Evolutionary conservation across 2,888 invertebrate species (phyloP).

Genomic region (Crocallis elinguaria): DNA sequence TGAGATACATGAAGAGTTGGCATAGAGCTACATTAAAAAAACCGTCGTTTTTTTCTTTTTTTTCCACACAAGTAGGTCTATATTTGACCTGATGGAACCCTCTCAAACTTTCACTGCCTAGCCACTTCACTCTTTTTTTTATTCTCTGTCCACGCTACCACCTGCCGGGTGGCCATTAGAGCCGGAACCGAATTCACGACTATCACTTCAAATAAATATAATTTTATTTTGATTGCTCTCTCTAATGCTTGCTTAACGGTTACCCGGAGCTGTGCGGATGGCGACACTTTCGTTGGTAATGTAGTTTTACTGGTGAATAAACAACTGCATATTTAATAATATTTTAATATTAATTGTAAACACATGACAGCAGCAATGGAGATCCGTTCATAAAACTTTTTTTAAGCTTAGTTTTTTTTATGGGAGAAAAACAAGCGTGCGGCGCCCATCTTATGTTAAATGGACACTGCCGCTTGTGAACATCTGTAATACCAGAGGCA

Average conservation of each 20-base stretch:
- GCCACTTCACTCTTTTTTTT: conserved; percentile 11
- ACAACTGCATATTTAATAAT: conserved; percentile 8
- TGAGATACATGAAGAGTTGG: too few relatives aligned
- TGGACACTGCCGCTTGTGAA: too few relatives aligned
- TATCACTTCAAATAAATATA: conserved; percentile 73
- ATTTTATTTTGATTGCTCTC: conserved; percentile 68
- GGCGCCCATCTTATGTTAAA: too few relatives aligned
- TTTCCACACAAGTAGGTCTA: too few relatives aligned
- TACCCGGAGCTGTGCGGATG: conserved; percentile 33
- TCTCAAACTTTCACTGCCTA: background rate
- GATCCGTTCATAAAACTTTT: too few relatives aligned
- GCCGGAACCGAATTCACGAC: conserved; percentile 69
- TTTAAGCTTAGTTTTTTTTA: too few relatives aligned
- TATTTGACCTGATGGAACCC: background rate
- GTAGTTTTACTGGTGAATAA: conserved; percentile 29
- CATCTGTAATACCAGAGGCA: too few relatives aligned
- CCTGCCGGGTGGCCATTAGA: conserved; percentile 71
- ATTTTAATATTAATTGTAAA: too few relatives aligned
- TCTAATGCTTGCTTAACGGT: conserved; percentile 56
- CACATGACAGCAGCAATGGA: too few relatives aligned
- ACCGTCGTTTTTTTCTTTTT: too few relatives aligned
- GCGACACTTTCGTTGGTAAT: conserved; percentile 28
- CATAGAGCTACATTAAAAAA: too few relatives aligned
- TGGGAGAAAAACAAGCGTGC: too few relatives aligned
- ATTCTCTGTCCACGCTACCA: conserved; percentile 47